Base-by-base conservation (phyloP, 2,888 invertebrate genomes). In the Nematopogon swammerdamellus region DNA sequence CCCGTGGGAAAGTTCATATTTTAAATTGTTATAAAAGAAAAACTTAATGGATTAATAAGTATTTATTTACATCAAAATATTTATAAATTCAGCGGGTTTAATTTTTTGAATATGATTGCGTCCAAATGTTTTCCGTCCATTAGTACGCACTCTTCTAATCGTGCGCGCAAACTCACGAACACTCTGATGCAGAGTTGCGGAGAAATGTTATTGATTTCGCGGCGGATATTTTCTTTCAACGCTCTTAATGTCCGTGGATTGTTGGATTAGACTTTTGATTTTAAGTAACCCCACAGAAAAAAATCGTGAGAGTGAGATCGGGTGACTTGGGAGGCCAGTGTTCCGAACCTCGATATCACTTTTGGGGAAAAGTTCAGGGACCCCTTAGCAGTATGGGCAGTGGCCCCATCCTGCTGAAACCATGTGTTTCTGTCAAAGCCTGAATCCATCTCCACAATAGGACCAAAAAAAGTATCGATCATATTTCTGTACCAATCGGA, bases 261-360 rank as follows among this genome's bases (percentile, higher is more conserved):
- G 42, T 30, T 25, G 18, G 19, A 47, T 18, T 54, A 54, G 5
- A 54, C 52, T 49, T 50, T 48, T n/a, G 43, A 50, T 44, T 56
- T 57, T 43, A 56, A 49, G 29, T 57, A 57, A 8, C 52, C 55
- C 56, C 56, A 57, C 20, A 55, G 53, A 49, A 58, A 56, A 58
- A 58, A 58, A 49, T 56, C 43, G 54, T 47, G 1, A 54, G 57
- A 45, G 55, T 58, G 0, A 58, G 49, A 54, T 58, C 59, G 44
- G 56, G 59, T 19, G 8, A 45, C 45, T 11, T 20, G 16, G 16
- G 20, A 45, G 19, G 19, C 17, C 19, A 20, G 45, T 5, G 45
- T 20, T 19, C 17, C 45, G 14, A 19, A 45, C 19, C 20, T n/a
- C 20, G n/a, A 45, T 19, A 11, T 20, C 20, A 20, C 11, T 45